These are phyloP conservation scores for Sinotaia quadrata DNA, from an alignment of 2,888 invertebrate species.

Conservation along the genomic window DNA sequence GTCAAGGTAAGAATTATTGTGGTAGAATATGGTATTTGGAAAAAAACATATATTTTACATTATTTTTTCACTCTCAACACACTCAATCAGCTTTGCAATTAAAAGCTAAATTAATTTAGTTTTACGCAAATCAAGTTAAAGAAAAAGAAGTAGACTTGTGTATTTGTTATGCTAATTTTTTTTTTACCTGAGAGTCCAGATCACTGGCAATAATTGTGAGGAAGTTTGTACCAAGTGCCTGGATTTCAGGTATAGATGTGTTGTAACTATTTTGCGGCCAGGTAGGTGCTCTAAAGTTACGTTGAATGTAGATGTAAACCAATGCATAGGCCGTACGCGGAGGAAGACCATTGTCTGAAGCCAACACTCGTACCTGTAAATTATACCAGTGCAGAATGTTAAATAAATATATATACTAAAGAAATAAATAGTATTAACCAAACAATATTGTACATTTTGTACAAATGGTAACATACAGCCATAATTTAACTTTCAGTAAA, in stretches of 20 bases:
- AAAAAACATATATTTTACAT: too few relatives aligned
- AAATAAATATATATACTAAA: too few relatives aligned
- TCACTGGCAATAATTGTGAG: slow-evolving; percentile 44
- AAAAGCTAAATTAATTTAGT: too few relatives aligned
- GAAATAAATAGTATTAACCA: too few relatives aligned
- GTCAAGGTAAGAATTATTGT: too few relatives aligned
- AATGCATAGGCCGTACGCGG: slow-evolving; percentile 48
- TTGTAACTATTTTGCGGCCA: slow-evolving; percentile 33
- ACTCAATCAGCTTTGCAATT: neutral
- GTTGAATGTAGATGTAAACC: slow-evolving; percentile 53
- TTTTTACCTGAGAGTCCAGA: slow-evolving; percentile 43
- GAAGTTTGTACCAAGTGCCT: slow-evolving; percentile 39
- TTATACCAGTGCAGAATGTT: too few relatives aligned
- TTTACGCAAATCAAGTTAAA: neutral
- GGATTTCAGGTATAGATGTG: slow-evolving; percentile 35
- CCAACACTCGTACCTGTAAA: slow-evolving; percentile 57
- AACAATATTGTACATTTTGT: too few relatives aligned
- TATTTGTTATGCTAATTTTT: neutral
- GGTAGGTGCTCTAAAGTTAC: slow-evolving; percentile 51
- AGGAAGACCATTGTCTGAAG: slow-evolving; percentile 58
- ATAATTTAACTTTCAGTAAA: too few relatives aligned
- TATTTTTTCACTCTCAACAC: too few relatives aligned
- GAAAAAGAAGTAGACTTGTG: neutral
- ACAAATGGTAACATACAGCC: too few relatives aligned
- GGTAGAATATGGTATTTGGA: too few relatives aligned